Conservation (phyloP, 2,113 vertebrate species). For the Xyliphius kryptos region DNA sequence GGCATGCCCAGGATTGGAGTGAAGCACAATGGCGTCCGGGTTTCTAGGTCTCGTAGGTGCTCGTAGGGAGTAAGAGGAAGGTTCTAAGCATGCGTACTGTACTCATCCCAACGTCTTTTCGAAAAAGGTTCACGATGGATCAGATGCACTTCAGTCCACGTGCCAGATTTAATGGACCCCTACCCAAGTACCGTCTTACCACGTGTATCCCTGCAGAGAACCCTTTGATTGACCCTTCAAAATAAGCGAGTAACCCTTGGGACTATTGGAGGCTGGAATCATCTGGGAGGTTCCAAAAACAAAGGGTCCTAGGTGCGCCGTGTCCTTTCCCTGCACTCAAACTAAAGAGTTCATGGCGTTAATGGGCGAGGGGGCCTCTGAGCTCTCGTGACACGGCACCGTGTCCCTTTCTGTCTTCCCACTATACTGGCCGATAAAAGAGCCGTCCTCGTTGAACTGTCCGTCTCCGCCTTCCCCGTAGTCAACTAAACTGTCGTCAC, state of each 20-base stretch:
- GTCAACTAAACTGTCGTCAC: conserved; percentile 98
- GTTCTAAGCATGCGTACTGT: no score
- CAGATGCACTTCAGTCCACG: conserved; percentile 16
- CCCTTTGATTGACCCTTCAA: no score
- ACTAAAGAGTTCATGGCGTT: conserved; percentile 98
- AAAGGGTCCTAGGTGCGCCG: conserved; percentile 33
- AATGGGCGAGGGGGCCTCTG: conserved; percentile 90
- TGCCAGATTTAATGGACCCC: conserved; percentile 18
- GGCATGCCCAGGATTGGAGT: no score
- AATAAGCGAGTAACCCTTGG: neutral
- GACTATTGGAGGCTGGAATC: conserved; percentile 4
- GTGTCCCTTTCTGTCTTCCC: conserved; percentile 90
- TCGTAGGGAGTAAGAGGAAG: no score
- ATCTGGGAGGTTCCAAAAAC: conserved; percentile 9
- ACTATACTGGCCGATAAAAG: conserved; percentile 97
- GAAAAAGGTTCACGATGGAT: conserved; percentile 1
- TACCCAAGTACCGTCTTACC: neutral
- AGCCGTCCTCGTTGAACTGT: conserved; percentile 98
- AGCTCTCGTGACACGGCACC: conserved; percentile 87
- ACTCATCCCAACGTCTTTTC: neutral
- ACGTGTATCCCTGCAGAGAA: neutral
- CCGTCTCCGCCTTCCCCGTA: conserved; percentile 96
- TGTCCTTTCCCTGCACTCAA: conserved; percentile 58
- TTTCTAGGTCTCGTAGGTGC: no score
- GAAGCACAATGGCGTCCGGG: no score